These are phyloP conservation scores for Actinostola sp. DNA, from an alignment of 92 coral and sea anemone species.

Conservation along the genomic window DNA sequence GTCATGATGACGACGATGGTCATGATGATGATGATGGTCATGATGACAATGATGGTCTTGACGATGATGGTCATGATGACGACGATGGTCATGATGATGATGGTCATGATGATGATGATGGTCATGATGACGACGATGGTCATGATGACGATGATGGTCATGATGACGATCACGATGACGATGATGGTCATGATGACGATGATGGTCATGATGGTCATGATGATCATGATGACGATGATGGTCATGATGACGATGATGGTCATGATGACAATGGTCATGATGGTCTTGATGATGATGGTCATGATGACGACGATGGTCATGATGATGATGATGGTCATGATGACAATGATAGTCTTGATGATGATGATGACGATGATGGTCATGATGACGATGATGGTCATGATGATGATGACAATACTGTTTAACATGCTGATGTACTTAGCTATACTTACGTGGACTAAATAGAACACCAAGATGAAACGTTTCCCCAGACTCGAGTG, in stretches of 20 bases:
- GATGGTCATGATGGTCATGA: background rate
- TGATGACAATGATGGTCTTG: no score
- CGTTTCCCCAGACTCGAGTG: conserved; percentile 90
- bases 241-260: background rate
- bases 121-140: no score
- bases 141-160: background rate
- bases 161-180: background rate
- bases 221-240: background rate
- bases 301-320: no score
- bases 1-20: no score
- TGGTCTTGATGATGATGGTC: background rate
- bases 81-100: no score
- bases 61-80: no score
- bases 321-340: background rate
- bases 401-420: background rate
- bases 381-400: background rate
- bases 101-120: no score
- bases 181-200: background rate
- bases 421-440: background rate
- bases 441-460: conserved; percentile 80
- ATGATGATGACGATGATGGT: background rate
- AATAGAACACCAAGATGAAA: conserved; percentile 93
- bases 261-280: no score
- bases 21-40: no score
- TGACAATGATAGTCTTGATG: background rate